Percentiles rank a stretch among this genome's conserved stretches.
These are phyloP conservation scores for Heteropelma amictum DNA, from an alignment of 2,888 invertebrate species.

Conservation along the genomic window DNA sequence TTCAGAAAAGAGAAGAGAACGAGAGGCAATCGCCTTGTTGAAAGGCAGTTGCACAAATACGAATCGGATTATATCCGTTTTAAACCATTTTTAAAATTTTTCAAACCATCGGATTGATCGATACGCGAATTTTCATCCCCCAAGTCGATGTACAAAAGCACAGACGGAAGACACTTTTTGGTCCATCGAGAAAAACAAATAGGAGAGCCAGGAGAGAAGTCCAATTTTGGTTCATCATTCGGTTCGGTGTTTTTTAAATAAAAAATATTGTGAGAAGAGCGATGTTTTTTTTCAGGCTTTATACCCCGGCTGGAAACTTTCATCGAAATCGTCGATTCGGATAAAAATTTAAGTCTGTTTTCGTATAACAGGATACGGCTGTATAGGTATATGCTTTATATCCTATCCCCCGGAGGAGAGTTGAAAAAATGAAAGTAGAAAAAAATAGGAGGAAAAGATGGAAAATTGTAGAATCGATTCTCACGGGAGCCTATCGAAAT, in stretches of 20 bases:
- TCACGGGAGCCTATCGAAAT: conserved; percentile 55
- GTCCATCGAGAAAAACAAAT: too few species aligned
- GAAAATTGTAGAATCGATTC: conserved; percentile 53
- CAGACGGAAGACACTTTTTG: too few species aligned
- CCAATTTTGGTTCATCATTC: too few species aligned
- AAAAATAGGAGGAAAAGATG: conserved; percentile 30
- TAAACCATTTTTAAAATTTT: too few species aligned
- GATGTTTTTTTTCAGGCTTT: neutral
- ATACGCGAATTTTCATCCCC: too few species aligned
- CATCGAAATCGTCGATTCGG: neutral
- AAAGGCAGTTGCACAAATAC: conserved; percentile 18
- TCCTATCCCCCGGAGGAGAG: neutral
- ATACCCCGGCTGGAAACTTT: neutral
- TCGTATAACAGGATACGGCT: neutral
- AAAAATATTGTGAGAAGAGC: too few species aligned
- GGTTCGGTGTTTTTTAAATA: too few species aligned
- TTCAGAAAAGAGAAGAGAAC: conserved; percentile 12
- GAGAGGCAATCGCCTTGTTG: neutral
- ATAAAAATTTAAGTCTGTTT: neutral
- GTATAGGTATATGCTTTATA: neutral
- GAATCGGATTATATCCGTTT: conserved; percentile 52
- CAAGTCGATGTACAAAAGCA: too few species aligned
- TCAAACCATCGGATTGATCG: too few species aligned
- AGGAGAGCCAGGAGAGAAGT: too few species aligned
- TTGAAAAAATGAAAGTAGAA: conserved; percentile 24